Percentiles rank a stretch among this genome's conserved stretches.
Conservation (phyloP, 2,888 invertebrate species). For the Drosophila formosana region DNA sequence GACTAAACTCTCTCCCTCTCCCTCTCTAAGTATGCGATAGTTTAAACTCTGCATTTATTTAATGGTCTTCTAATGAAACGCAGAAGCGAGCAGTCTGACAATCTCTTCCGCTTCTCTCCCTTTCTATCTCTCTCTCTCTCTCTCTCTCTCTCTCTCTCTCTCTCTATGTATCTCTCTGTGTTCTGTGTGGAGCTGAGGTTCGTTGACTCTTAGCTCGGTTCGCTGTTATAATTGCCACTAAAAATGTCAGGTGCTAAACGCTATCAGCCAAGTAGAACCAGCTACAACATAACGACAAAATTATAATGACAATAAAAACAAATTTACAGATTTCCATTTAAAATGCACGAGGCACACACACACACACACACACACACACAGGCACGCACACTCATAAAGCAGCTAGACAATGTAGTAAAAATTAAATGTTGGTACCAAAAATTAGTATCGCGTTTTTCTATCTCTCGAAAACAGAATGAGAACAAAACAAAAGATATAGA, state of each 20-base stretch:
- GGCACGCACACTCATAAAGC: slow-evolving; percentile 4
- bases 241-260: slow-evolving; percentile 82
- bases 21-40: slow-evolving; percentile 46
- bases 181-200: slow-evolving; percentile 35
- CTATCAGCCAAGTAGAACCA: slow-evolving; percentile 81
- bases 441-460: slow-evolving; percentile 73
- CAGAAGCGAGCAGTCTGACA: slow-evolving; percentile 32
- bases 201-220: slow-evolving; percentile 57
- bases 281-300: slow-evolving; percentile 59
- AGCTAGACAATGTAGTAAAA: slow-evolving; percentile 54
- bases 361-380: slow-evolving; percentile 19
- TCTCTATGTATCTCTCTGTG: background rate
- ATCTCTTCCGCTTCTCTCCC: slow-evolving; percentile 29
- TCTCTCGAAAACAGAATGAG: slow-evolving; percentile 45
- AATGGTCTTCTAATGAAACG: slow-evolving; percentile 61
- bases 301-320: slow-evolving; percentile 80
- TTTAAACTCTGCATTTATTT: slow-evolving; percentile 65
- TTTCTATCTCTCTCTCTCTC: background rate
- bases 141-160: background rate
- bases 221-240: slow-evolving; percentile 76
- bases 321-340: slow-evolving; percentile 79
- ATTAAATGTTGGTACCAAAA: slow-evolving; percentile 76
- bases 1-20: slow-evolving; percentile 26
- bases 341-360: slow-evolving; percentile 51
- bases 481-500: slow-evolving; percentile 61